A percentile compares a stretch with the other conserved stretches of the same genome.
These are phyloP conservation scores for Mus caroli DNA, from an alignment of 2,797 vertebrate genomes.

Conservation along the genomic window DNA sequence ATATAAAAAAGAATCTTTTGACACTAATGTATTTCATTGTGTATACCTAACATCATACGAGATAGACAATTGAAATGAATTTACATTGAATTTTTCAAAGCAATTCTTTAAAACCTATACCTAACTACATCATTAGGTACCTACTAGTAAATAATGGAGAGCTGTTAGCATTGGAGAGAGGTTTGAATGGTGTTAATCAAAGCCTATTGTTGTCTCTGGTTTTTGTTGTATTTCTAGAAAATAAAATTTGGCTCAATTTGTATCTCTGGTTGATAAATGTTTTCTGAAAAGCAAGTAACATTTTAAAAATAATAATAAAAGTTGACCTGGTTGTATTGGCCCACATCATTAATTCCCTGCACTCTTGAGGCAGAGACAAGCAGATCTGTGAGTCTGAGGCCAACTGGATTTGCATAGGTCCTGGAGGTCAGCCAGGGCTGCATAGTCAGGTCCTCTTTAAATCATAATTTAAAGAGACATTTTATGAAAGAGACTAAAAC, in stretches of 20 bases:
- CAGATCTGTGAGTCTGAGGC: not conserved
- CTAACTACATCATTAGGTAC: not conserved
- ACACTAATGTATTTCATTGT: constrained; percentile 25
- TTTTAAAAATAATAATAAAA: constrained; percentile 34
- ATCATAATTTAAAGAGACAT: not conserved
- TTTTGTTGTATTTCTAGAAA: constrained; percentile 20
- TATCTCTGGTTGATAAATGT: constrained; percentile 35
- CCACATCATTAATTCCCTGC: not conserved
- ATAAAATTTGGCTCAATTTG: not conserved
- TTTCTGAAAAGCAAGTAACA: constrained; percentile 24
- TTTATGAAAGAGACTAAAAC: constrained; percentile 9
- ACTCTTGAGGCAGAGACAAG: not conserved
- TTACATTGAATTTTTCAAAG: constrained; percentile 33
- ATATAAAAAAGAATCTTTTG: constrained; percentile 45
- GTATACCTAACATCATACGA: not conserved
- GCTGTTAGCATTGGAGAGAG: not conserved
- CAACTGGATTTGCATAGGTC: not conserved
- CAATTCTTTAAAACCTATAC: constrained; percentile 6
- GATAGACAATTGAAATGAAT: not conserved
- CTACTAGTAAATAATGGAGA: not conserved
- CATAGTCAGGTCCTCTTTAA: not conserved
- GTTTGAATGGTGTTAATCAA: constrained; percentile 6
- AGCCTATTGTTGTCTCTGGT: not conserved
- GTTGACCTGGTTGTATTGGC: not conserved
- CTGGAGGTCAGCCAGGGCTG: not conserved